Percentiles rank a stretch among this genome's conserved stretches.
Conservation (phyloP, 2,113 vertebrate genomes). For the Chamaetylas fuelleborni region DNA sequence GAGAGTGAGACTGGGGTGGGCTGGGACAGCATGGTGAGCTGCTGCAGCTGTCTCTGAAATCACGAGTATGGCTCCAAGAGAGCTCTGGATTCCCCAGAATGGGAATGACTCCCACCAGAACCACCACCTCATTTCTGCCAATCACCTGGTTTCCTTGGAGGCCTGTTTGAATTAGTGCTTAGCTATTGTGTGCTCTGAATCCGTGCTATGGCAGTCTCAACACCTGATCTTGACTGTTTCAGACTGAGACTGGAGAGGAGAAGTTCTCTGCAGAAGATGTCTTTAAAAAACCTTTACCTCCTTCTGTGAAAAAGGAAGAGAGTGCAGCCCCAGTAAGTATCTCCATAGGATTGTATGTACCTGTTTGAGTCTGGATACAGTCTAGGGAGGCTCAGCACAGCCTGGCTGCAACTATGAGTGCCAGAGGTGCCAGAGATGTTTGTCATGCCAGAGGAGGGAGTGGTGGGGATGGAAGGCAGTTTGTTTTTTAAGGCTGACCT, state of each 20-base stretch:
- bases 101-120: not conserved
- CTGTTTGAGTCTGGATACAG: not conserved
- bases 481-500: not conserved
- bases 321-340: slow-evolving; percentile 72
- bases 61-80: not conserved
- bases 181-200: not conserved
- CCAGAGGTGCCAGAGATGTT: not conserved
- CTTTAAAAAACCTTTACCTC: slow-evolving; percentile 95
- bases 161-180: not conserved
- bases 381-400: not conserved
- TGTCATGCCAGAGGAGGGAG: not conserved
- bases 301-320: slow-evolving; percentile 87
- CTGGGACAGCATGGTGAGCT: not conserved
- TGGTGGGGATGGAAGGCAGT: not conserved
- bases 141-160: not conserved
- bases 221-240: slow-evolving; percentile 36
- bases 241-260: slow-evolving; percentile 70
- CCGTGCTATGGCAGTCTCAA: not conserved
- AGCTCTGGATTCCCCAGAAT: not conserved
- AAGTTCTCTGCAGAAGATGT: slow-evolving; percentile 81
- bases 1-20: not conserved
- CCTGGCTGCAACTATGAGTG: not conserved
- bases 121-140: not conserved
- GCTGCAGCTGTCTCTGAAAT: not conserved
- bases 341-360: not conserved